These are phyloP conservation scores for Petrolisthes manimaculis DNA, from an alignment of 2,888 invertebrate genomes.

Conservation along the genomic window DNA sequence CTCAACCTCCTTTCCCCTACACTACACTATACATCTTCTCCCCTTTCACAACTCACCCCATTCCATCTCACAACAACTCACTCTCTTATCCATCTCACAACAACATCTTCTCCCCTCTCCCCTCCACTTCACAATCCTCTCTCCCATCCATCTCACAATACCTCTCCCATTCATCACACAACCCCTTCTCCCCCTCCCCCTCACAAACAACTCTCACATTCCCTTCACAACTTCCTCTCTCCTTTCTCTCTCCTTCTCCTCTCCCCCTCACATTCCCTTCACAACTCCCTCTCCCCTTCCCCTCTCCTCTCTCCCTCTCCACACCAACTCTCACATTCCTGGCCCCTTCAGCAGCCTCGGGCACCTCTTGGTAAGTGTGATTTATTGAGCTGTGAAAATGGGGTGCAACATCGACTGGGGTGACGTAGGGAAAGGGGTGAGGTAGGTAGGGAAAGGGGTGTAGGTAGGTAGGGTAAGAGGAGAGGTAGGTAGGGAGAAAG, in stretches of 20 bases:
- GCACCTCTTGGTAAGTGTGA: slow-evolving; percentile 15
- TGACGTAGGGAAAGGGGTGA: neutral
- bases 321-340: neutral
- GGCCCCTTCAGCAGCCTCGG: neutral
- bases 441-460: neutral
- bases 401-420: neutral
- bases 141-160: neutral
- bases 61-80: neutral
- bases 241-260: neutral
- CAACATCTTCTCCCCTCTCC: no score
- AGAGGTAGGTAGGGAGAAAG: neutral
- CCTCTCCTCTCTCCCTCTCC: neutral
- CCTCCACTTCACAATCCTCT: neutral
- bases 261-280: neutral
- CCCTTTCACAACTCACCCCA: neutral
- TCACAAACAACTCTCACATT: no score
- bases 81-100: neutral
- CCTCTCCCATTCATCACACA: neutral
- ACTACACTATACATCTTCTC: no score
- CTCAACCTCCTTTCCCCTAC: no score
- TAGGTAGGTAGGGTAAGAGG: neutral
- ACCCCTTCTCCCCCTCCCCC: no score
- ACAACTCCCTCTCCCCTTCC: neutral
- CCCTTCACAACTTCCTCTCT: no score
- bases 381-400: slow-evolving; percentile 27